These are phyloP conservation scores for Hippocampus comes DNA, from an alignment of 2,113 vertebrate genomes.

Conservation along the genomic window DNA sequence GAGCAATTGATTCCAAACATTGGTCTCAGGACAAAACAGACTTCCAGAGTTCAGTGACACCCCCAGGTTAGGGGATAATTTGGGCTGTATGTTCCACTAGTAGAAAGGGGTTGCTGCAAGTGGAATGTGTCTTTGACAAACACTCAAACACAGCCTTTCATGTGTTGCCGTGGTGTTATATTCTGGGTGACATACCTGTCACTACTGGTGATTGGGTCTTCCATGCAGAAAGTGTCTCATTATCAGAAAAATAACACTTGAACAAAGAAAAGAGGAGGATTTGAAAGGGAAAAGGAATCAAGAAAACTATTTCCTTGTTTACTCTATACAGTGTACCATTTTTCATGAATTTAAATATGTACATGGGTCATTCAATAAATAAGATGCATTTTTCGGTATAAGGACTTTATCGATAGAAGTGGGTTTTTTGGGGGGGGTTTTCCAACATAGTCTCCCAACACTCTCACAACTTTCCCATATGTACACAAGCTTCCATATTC, in stretches of 20 bases:
- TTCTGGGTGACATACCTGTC: slow-evolving; percentile 54
- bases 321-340: not conserved
- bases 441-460: no score
- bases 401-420: no score
- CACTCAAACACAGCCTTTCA: not conserved
- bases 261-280: not conserved
- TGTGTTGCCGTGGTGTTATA: slow-evolving; percentile 3
- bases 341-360: no score
- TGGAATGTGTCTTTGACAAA: slow-evolving; percentile 16
- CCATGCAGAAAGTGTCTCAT: slow-evolving; percentile 3
- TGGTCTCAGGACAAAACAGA: not conserved
- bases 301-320: not conserved
- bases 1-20: not conserved
- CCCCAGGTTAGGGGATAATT: slow-evolving; percentile 30
- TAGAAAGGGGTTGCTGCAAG: slow-evolving; percentile 19
- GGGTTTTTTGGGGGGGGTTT: no score
- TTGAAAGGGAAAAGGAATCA: slow-evolving; percentile 40
- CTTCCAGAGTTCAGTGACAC: not conserved
- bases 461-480: no score
- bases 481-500: no score
- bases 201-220: slow-evolving; percentile 15
- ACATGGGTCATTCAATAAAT: no score
- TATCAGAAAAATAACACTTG: not conserved
- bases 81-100: not conserved
- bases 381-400: no score